Base-by-base conservation (phyloP, 2,888 invertebrate species). In the Stomorhina lunata region DNA sequence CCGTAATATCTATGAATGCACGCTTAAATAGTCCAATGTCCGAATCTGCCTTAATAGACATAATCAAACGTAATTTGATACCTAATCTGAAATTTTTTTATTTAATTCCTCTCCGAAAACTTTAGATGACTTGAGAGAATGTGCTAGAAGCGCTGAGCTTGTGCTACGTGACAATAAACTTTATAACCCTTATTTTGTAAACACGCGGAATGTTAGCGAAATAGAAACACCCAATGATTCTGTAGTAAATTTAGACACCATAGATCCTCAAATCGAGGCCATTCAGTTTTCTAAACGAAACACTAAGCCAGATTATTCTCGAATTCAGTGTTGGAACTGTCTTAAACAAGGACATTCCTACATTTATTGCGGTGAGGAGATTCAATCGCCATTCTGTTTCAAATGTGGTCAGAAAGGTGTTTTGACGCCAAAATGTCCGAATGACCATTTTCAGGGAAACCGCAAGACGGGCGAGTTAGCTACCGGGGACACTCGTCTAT, bases 401-500 rank as follows among this genome's bases (percentile, higher is more conserved):
- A 71, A 71, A 20, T 71, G 71, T 27, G 71, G 57, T n/a, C 32
- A 29, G 4, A 43, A 43, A 10, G 57, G 57, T 9, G 32, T 59
- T 4, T 17, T 32, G 4, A 71, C 71, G 1, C 15, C 43, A 20
- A 57, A 27, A 17, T 57, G 71, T 17, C 53, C 34, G 9, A 68
- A 53, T 6, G 37, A 37, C 4, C 57, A 69, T 50, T 10, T 5
- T 34, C 40, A 22, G 68, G 68, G 68, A 68, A 55, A 68, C 40
- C 25, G 17, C 17, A 68, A 55, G 25, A n/a, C n/a, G 37, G 34
- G 43, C 45, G 43, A 69, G 5, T 9, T 69, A 29, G 40, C 17
- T 29, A 27, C 55, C 69, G 69, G 69, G 69, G 43, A 55, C 40
- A 37, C 40, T 69, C 69, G 55, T 69, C n/a, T 45, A n/a, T 15